These are phyloP conservation scores for Perodicticus potto DNA, from an alignment of 2,797 vertebrate genomes.

Conservation along the genomic window DNA sequence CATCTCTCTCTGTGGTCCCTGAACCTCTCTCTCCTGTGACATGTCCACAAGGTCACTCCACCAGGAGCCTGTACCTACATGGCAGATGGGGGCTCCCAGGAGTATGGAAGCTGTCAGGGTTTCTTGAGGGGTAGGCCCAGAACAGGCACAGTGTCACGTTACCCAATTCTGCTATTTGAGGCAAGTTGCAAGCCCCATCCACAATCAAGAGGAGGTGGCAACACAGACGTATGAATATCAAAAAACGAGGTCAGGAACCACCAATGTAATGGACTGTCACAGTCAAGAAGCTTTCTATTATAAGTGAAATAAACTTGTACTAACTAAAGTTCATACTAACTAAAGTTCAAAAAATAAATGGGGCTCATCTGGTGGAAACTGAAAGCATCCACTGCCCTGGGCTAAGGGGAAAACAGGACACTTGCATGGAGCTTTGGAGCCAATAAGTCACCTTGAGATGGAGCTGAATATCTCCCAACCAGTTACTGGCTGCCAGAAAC, in stretches of 20 bases:
- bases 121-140: not conserved
- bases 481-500: too few relatives aligned
- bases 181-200: not conserved
- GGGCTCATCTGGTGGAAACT: too few relatives aligned
- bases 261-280: fast-evolving
- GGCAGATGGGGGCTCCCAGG: not conserved
- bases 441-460: too few relatives aligned
- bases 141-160: not conserved
- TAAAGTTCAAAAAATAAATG: not conserved
- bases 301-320: not conserved
- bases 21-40: not conserved
- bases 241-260: not conserved
- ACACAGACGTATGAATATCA: not conserved
- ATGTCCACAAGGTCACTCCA: not conserved
- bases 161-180: not conserved
- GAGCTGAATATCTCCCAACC: too few relatives aligned
- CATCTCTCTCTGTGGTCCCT: not conserved
- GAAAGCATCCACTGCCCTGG: not conserved
- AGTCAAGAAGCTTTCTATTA: not conserved
- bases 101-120: not conserved
- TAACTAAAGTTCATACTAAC: not conserved
- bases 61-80: not conserved
- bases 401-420: too few relatives aligned
- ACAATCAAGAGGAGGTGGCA: not conserved
- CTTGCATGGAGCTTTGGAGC: too few relatives aligned